A percentile compares a stretch with the other conserved stretches of the same genome.
These are phyloP conservation scores for Agapornis canus DNA, from an alignment of 2,797 vertebrate species.

Conservation along the genomic window DNA sequence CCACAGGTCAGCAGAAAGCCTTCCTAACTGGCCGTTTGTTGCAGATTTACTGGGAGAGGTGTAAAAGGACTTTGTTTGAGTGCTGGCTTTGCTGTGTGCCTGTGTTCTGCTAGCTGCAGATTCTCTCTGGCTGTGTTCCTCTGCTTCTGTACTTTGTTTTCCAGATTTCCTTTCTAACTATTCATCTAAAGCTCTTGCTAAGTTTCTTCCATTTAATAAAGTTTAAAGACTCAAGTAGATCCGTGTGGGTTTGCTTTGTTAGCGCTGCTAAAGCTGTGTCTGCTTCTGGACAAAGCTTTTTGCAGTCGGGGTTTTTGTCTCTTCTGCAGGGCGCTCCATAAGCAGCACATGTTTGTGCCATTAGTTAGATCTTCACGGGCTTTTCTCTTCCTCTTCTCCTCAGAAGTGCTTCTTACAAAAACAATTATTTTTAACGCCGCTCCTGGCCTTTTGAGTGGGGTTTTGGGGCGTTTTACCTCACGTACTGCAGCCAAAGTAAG, in stretches of 20 bases:
- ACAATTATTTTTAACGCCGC: background rate
- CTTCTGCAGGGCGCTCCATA: background rate
- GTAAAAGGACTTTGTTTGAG: background rate
- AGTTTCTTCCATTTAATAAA: background rate
- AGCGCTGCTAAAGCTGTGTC: background rate
- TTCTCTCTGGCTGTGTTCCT: background rate
- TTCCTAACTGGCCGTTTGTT: background rate
- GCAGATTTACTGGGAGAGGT: background rate
- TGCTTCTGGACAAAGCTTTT: constrained; percentile 17
- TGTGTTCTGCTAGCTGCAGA: background rate
- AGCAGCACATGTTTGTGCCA: constrained; percentile 7
- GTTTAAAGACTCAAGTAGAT: background rate
- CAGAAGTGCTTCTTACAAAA: background rate
- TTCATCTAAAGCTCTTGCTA: background rate
- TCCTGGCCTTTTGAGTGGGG: constrained; percentile 30
- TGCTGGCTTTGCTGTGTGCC: constrained; percentile 15
- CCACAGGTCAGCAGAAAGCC: constrained; percentile 34
- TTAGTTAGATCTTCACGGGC: background rate
- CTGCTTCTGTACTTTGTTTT: background rate
- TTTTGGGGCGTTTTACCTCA: constrained; percentile 12
- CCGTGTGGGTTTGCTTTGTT: background rate
- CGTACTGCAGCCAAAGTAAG: background rate
- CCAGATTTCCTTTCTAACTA: background rate
- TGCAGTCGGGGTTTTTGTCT: background rate
- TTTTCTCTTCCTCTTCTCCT: background rate